Conservation (phyloP, 2,888 invertebrate genomes). For the Gerris lacustris region DNA sequence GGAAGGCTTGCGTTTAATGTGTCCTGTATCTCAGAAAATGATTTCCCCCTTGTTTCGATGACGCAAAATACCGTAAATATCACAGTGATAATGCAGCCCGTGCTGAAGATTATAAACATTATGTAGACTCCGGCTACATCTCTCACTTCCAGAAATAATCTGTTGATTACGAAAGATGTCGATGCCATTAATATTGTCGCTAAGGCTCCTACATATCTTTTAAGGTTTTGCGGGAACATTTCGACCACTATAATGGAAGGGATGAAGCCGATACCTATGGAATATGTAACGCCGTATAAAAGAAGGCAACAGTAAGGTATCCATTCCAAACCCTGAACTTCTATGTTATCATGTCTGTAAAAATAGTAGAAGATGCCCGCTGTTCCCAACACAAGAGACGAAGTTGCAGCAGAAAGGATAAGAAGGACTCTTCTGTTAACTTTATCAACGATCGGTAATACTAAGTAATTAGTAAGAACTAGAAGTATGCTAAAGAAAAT, state of each 20-base stretch:
- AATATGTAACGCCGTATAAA: constrained; percentile 8
- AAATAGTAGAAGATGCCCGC: constrained; percentile 18
- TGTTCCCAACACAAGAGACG: constrained; percentile 13
- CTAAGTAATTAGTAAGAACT: constrained; percentile 25
- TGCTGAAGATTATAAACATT: constrained; percentile 14
- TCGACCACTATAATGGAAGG: constrained; percentile 11
- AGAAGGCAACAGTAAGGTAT: constrained; percentile 6
- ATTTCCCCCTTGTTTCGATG: constrained; percentile 14
- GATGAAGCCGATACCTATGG: constrained; percentile 12
- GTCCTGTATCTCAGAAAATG: constrained; percentile 11
- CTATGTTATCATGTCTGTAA: constrained; percentile 9
- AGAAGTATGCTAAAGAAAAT: constrained; percentile 27
- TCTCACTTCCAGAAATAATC: constrained; percentile 6
- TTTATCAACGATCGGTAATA: constrained; percentile 25
- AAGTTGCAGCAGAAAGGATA: constrained; percentile 18
- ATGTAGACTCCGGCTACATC: background rate
- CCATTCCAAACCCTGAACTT: constrained; percentile 13
- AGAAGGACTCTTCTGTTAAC: constrained; percentile 26
- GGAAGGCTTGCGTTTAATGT: background rate
- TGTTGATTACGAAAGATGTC: constrained; percentile 12
- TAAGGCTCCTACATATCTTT: constrained; percentile 11
- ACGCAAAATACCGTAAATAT: constrained; percentile 8
- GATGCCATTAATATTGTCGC: constrained; percentile 9
- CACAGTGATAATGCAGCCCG: background rate
- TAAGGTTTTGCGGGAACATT: constrained; percentile 12